Evolutionary conservation across 2,888 invertebrate species (phyloP).

Genomic region (Scaeva pyrastri): DNA sequence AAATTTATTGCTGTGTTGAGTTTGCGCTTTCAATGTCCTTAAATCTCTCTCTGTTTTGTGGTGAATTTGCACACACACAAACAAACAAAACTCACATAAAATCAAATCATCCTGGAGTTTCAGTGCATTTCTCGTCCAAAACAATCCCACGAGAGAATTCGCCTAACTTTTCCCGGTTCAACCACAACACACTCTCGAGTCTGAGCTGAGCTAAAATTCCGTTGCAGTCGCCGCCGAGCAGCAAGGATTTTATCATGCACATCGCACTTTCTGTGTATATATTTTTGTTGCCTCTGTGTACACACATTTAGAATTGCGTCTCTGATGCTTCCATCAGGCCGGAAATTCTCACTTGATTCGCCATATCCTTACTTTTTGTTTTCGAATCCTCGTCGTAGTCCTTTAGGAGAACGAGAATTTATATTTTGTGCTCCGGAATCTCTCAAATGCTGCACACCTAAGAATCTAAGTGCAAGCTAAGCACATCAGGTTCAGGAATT

Average conservation of each 20-base stretch:
- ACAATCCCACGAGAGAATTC: conserved; percentile 61
- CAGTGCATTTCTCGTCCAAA: conserved; percentile 48
- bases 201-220: conserved; percentile 21
- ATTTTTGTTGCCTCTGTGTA: conserved; percentile 38
- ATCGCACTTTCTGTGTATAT: conserved; percentile 5
- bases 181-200: conserved; percentile 17
- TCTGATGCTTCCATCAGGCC: conserved; percentile 61
- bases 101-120: conserved; percentile 42
- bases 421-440: conserved; percentile 53
- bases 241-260: conserved; percentile 56
- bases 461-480: conserved; percentile 34
- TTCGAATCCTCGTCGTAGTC: not conserved
- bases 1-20: conserved; percentile 32
- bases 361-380: conserved; percentile 17
- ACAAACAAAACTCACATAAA: not conserved
- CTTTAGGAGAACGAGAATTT: too few species aligned
- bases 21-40: conserved; percentile 24
- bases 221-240: conserved; percentile 28
- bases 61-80: conserved; percentile 34
- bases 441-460: conserved; percentile 58
- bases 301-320: conserved; percentile 49
- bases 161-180: conserved; percentile 54
- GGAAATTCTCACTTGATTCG: conserved; percentile 72
- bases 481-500: not conserved
- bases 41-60: conserved; percentile 70